Evolutionary conservation across 2,888 invertebrate genomes (phyloP).

Genomic region (Callimorpha dominula): DNA sequence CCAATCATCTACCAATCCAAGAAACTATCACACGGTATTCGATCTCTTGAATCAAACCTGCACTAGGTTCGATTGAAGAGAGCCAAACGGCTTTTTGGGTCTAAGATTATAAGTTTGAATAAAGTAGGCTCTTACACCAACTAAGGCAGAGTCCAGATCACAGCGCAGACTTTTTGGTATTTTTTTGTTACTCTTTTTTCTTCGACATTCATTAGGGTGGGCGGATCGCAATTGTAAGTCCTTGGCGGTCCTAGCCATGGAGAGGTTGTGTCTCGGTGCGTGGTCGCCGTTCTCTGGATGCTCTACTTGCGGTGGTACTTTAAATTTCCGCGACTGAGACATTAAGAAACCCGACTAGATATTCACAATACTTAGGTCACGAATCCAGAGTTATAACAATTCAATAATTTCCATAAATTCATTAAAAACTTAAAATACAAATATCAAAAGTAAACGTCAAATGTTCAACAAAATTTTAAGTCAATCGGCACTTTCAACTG

Average conservation of each 20-base stretch:
- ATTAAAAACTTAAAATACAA: constrained; percentile 58
- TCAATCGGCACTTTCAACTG: constrained; percentile 57
- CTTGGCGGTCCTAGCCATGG: constrained; percentile 48
- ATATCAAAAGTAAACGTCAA: constrained; percentile 62
- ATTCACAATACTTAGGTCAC: constrained; percentile 41
- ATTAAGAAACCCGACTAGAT: constrained; percentile 45
- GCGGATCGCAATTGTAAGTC: constrained; percentile 27
- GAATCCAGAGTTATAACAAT: constrained; percentile 24
- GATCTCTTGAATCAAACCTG: too few species aligned
- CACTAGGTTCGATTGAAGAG: too few species aligned
- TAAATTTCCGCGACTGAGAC: constrained; percentile 61
- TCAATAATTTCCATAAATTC: constrained; percentile 47
- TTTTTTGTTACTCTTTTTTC: constrained; percentile 64
- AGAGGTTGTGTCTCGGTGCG: constrained; percentile 27
- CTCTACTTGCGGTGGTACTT: constrained; percentile 27
- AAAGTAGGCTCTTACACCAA: constrained; percentile 67
- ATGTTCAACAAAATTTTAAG: constrained; percentile 28
- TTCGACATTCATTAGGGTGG: constrained; percentile 42
- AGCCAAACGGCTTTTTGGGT: too few species aligned
- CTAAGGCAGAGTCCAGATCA: constrained; percentile 78
- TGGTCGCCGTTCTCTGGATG: constrained; percentile 28
- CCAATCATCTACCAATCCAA: too few species aligned
- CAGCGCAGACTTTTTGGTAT: constrained; percentile 73
- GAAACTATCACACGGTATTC: too few species aligned
- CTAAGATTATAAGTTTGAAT: too few species aligned